Base-by-base conservation (phyloP, 2,888 invertebrate genomes). In the Lobophora halterata region DNA sequence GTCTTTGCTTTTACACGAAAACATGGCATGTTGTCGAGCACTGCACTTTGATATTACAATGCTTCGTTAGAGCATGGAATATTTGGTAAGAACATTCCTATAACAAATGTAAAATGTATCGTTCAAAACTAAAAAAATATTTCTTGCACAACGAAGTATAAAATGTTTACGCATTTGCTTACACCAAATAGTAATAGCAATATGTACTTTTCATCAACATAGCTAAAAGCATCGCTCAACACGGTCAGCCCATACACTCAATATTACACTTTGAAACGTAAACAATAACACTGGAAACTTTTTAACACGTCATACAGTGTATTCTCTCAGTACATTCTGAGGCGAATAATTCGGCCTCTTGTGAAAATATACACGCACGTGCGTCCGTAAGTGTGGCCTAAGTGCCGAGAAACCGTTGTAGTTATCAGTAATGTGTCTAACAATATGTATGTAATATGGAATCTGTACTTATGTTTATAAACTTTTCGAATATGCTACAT, bases 241-340 rank as follows among this genome's bases (percentile, higher is more conserved):
- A 65, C 58, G 61, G 49, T 61, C 60, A 60, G 66, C 71, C 71
- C 70, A 72, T 68, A 71, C 72, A 75, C 78, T n/a, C n/a, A n/a
- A n/a, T n/a, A n/a, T n/a, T n/a, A n/a, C n/a, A n/a, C n/a, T 79
- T 69, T 63, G 54, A 61, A 79, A 63, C 67, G 66, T 80, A 85
- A 85, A 85, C 83, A 85, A 83, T 79, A 85, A 82, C 81, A 82
- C 63, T 58, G 70, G 69, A 79, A 80, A 79, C 80, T 83, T 83
- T 85, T 82, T 77, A 82, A 83, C 78, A 71, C 75, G 68, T 77
- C 76, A 71, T 78, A 71, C 65, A 66, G 55, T 63, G 60, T 62
- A 49, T 46, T 58, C 58, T 55, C 61, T 60, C 58, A 25, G 25
- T 25, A 25, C 29, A 32, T 27, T 27, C 30, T 26, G 67, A 64